Percentiles rank a stretch among this genome's conserved stretches.
Conservation (phyloP, 2,797 vertebrate species). For the Lacerta agilis region DNA sequence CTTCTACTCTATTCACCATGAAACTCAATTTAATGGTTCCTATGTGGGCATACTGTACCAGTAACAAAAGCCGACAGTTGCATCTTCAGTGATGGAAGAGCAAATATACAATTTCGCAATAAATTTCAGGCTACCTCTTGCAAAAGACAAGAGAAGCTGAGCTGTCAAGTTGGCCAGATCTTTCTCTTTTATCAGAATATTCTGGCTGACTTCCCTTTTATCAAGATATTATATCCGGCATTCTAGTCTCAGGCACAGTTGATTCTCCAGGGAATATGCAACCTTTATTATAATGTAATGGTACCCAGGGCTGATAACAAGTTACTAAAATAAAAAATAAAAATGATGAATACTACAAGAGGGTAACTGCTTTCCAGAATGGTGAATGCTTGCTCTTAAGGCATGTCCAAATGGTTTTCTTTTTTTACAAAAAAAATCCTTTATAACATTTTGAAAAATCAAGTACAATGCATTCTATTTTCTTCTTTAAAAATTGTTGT, state of each 20-base stretch:
- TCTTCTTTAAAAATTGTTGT: background rate
- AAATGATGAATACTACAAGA: background rate
- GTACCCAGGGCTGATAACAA: background rate
- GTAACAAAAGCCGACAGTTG: background rate
- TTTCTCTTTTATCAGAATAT: background rate
- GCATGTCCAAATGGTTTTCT: background rate
- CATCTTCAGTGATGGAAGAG: accelerated
- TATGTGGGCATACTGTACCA: background rate
- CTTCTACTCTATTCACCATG: too few relatives aligned
- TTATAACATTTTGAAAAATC: background rate
- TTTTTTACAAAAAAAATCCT: background rate
- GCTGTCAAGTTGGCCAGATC: background rate
- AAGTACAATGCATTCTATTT: background rate
- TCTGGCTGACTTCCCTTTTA: background rate
- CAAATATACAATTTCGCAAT: background rate
- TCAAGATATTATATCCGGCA: accelerated
- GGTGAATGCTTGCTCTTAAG: background rate
- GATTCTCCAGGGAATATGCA: background rate
- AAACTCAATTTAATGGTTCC: too few relatives aligned
- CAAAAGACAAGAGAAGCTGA: background rate
- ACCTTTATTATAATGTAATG: background rate
- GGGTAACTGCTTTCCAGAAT: background rate
- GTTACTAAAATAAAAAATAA: background rate
- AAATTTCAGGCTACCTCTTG: background rate
- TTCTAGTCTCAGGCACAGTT: conserved; percentile 2